These are phyloP conservation scores for Stenotaenia linearis DNA, from an alignment of 2,888 invertebrate species.

Conservation along the genomic window DNA sequence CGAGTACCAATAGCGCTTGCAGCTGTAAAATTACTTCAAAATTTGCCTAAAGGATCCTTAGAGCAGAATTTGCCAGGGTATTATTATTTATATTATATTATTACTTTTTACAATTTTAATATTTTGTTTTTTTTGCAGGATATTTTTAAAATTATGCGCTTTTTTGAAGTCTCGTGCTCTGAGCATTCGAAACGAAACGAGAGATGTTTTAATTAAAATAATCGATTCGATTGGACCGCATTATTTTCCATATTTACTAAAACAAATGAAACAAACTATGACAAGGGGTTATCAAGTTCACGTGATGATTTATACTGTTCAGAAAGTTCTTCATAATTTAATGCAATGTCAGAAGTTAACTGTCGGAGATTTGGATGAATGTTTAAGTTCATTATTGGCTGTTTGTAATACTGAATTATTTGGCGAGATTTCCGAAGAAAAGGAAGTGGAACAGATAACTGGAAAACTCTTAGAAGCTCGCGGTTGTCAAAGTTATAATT, in stretches of 20 bases:
- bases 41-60: slow-evolving; percentile 69
- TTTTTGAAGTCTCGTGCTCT: slow-evolving; percentile 83
- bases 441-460: slow-evolving; percentile 77
- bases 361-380: slow-evolving; percentile 70
- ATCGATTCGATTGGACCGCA: slow-evolving; percentile 75
- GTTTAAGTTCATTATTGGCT: slow-evolving; percentile 68
- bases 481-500: slow-evolving; percentile 74
- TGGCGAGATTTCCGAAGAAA: slow-evolving; percentile 80
- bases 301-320: slow-evolving; percentile 81
- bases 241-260: slow-evolving; percentile 69
- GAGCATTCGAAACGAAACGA: slow-evolving; percentile 74
- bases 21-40: slow-evolving; percentile 81
- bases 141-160: slow-evolving; percentile 81
- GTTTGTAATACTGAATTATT: slow-evolving; percentile 85
- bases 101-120: not conserved
- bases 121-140: slow-evolving; percentile 52
- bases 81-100: slow-evolving; percentile 41
- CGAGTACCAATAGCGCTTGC: slow-evolving; percentile 89
- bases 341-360: slow-evolving; percentile 64
- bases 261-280: slow-evolving; percentile 71
- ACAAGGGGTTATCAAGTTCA: slow-evolving; percentile 90
- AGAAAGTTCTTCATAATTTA: slow-evolving; percentile 69
- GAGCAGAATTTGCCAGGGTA: slow-evolving; percentile 75
- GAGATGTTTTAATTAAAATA: slow-evolving; percentile 88
- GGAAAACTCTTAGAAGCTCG: slow-evolving; percentile 58